Evolutionary conservation across 2,113 vertebrate species (phyloP).

Genomic region (Hippocampus zosterae): DNA sequence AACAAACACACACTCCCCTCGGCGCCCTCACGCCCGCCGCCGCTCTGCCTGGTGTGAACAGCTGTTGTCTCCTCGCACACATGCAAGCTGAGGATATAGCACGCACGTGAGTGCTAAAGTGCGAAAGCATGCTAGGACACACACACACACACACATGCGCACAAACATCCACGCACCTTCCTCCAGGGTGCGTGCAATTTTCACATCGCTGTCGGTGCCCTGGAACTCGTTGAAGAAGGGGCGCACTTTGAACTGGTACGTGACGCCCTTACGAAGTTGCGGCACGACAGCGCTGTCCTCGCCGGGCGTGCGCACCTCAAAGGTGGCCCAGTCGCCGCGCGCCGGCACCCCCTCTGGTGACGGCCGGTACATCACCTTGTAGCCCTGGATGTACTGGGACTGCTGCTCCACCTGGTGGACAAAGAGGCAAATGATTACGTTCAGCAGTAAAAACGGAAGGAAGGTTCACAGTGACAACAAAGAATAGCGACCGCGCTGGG

Average conservation of each 20-base stretch:
- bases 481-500: too few relatives aligned
- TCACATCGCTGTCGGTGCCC: conserved; percentile 95
- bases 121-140: conserved; percentile 11
- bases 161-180: conserved; percentile 78
- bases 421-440: conserved; percentile 18
- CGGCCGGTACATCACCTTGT: conserved; percentile 91
- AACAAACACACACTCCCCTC: too few relatives aligned
- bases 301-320: conserved; percentile 87
- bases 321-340: conserved; percentile 87
- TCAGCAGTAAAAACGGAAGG: too few relatives aligned
- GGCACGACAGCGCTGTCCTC: conserved; percentile 87
- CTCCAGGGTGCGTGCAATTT: conserved; percentile 91
- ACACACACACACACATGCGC: conserved; percentile 5
- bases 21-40: neutral
- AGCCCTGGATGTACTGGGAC: conserved; percentile 96
- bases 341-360: conserved; percentile 70
- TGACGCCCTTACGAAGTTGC: conserved; percentile 88
- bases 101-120: conserved; percentile 27
- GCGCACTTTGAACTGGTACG: conserved; percentile 93
- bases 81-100: conserved; percentile 45
- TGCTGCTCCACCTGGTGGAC: conserved; percentile 89
- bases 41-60: conserved; percentile 52
- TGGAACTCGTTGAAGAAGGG: conserved; percentile 99
- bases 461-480: neutral
- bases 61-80: conserved; percentile 52